phyloP scores from a whole-genome alignment of 2,888 invertebrate genomes.

The Branchellion lobata region DNA sequence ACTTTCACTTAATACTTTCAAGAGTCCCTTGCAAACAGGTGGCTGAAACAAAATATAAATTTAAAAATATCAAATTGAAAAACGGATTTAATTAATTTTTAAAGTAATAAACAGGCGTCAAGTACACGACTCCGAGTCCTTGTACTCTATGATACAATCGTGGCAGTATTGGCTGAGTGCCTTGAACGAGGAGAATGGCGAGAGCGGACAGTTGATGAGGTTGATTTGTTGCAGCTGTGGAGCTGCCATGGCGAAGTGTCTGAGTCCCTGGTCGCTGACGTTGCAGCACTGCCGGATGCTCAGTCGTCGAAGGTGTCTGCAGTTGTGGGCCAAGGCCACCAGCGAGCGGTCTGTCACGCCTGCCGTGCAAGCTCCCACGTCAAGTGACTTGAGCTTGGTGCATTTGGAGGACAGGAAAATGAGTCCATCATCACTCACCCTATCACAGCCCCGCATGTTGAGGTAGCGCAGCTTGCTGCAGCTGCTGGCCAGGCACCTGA shows the following conservation, averaged over 20 bases:
- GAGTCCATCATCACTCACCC: conserved; percentile 87
- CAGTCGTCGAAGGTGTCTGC: conserved; percentile 81
- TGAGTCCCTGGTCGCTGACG: conserved; percentile 83
- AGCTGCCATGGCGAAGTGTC: conserved; percentile 84
- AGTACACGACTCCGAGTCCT: too few relatives aligned
- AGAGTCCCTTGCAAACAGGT: too few relatives aligned
- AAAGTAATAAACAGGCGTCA: too few relatives aligned
- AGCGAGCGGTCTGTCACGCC: conserved; percentile 81
- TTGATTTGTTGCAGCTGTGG: conserved; percentile 84
- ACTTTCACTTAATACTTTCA: too few relatives aligned
- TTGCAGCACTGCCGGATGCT: conserved; percentile 87
- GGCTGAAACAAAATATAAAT: too few relatives aligned
- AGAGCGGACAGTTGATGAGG: conserved; percentile 89
- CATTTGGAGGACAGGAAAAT: conserved; percentile 82
- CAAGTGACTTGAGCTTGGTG: conserved; percentile 79
- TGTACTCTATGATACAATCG: conserved; percentile 88
- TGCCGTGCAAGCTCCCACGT: conserved; percentile 84
- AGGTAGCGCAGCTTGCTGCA: conserved; percentile 83
- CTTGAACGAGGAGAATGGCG: conserved; percentile 81
- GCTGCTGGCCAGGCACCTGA: conserved; percentile 76
- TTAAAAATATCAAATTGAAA: too few relatives aligned
- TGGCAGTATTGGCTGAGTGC: conserved; percentile 85
- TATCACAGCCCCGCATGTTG: conserved; percentile 87
- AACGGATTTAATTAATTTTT: too few relatives aligned
- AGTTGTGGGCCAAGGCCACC: conserved; percentile 75